These are phyloP conservation scores for Dipodomys spectabilis DNA, from an alignment of 2,113 vertebrate species.

Conservation along the genomic window DNA sequence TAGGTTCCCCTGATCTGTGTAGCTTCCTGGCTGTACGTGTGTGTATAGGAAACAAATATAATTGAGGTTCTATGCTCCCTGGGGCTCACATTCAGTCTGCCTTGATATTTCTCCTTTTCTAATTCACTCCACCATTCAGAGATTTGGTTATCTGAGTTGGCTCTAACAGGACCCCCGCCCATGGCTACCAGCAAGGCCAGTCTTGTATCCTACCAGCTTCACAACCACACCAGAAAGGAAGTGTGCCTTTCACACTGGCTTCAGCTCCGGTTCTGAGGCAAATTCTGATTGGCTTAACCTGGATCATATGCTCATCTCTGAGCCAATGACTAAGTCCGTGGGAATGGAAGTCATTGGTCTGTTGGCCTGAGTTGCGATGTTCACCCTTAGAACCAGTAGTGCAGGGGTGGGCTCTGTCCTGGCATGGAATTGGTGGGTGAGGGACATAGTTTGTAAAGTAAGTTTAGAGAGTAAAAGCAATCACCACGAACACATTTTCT, in stretches of 20 bases:
- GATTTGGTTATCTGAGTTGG: not conserved
- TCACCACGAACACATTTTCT: not conserved
- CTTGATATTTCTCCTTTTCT: not conserved
- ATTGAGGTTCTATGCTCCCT: not conserved
- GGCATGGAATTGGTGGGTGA: not conserved
- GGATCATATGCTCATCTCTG: not conserved
- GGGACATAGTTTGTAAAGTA: not conserved
- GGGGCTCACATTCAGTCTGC: not conserved
- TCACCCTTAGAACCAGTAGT: not conserved
- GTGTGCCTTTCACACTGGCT: not conserved
- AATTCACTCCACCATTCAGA: not conserved
- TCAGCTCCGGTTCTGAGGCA: not conserved
- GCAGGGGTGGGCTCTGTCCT: not conserved
- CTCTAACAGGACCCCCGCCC: not conserved
- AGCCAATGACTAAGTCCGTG: not conserved
- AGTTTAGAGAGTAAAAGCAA: not conserved
- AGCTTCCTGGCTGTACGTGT: rapidly evolving
- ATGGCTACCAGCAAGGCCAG: not conserved
- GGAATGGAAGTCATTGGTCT: not conserved
- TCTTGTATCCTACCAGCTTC: not conserved
- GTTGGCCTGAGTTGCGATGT: not conserved
- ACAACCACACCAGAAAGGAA: not conserved
- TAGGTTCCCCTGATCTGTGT: not conserved
- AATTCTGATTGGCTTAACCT: not conserved
- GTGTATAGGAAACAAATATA: not conserved